Conservation (phyloP, 2,888 invertebrate genomes). For the Tanytarsus gracilentus region DNA sequence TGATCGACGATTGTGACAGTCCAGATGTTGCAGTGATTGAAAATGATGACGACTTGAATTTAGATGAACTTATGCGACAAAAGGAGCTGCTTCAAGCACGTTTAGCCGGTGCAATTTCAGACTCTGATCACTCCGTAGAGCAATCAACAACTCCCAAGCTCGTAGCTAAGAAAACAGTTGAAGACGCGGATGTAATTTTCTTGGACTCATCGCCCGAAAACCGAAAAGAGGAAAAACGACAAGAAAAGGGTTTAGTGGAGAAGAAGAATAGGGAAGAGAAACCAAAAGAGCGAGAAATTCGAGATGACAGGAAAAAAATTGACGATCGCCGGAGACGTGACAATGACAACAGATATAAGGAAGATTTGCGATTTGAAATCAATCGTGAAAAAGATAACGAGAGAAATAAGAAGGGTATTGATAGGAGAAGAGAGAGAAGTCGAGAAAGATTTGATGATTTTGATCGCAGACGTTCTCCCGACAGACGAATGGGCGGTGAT, state of each 20-base stretch:
- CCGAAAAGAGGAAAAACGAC: slow-evolving; percentile 38
- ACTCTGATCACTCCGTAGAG: slow-evolving; percentile 43
- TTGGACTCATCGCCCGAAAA: slow-evolving; percentile 55
- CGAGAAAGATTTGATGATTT: neutral
- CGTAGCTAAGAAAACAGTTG: slow-evolving; percentile 40
- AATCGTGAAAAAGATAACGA: slow-evolving; percentile 44
- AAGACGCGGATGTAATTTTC: slow-evolving; percentile 51
- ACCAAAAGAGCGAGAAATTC: slow-evolving; percentile 31
- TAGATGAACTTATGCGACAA: slow-evolving; percentile 83
- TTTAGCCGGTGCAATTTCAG: slow-evolving; percentile 62
- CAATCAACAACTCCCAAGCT: slow-evolving; percentile 39
- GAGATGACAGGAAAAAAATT: slow-evolving; percentile 30
- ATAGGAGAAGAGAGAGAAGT: slow-evolving; percentile 30
- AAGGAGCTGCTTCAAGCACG: slow-evolving; percentile 74
- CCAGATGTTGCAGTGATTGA: slow-evolving; percentile 68
- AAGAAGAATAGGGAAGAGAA: slow-evolving; percentile 31
- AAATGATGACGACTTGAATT: slow-evolving; percentile 77
- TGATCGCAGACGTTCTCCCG: neutral
- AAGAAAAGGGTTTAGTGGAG: slow-evolving; percentile 35
- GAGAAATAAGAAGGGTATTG: slow-evolving; percentile 42
- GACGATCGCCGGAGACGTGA: slow-evolving; percentile 42
- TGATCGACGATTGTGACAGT: slow-evolving; percentile 57
- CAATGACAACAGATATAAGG: slow-evolving; percentile 40
- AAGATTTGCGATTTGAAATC: slow-evolving; percentile 43
- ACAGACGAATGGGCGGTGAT: too few relatives aligned